Evolutionary conservation across 2,888 invertebrate species (phyloP).

Genomic region (Acrocera orbiculus): DNA sequence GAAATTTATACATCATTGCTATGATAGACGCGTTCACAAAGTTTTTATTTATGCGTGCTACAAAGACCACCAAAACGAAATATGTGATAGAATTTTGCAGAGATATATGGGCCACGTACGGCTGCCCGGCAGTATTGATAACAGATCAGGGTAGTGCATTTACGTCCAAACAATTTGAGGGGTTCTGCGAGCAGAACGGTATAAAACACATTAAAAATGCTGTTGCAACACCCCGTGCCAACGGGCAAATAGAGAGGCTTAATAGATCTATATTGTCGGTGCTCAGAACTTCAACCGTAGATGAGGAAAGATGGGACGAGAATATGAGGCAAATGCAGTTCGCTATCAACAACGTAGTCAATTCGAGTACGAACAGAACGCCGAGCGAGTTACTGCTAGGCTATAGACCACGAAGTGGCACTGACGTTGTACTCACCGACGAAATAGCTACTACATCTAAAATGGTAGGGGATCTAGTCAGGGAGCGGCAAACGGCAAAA

Average conservation of each 20-base stretch:
- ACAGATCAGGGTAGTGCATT: too few species aligned
- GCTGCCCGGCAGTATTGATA: too few species aligned
- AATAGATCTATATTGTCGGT: slow-evolving; percentile 1
- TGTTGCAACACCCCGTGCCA: slow-evolving; percentile 1
- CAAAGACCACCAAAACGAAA: background rate
- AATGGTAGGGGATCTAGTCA: background rate
- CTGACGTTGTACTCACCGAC: background rate
- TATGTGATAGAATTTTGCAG: background rate
- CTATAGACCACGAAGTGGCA: background rate
- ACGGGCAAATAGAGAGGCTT: slow-evolving; percentile 1
- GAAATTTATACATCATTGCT: too few species aligned
- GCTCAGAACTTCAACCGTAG: background rate
- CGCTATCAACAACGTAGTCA: background rate
- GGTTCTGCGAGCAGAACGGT: slow-evolving; percentile 1
- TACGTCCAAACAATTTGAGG: too few species aligned
- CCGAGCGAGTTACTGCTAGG: background rate
- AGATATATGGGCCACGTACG: too few species aligned
- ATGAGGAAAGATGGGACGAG: background rate
- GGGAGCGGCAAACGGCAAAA: background rate
- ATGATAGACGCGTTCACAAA: slow-evolving; percentile 1
- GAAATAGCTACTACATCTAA: background rate
- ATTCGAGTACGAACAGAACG: background rate
- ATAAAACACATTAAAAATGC: slow-evolving; percentile 1
- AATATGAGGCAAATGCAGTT: background rate
- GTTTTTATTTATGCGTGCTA: background rate